These are phyloP conservation scores for Dendrolimus punctatus DNA, from an alignment of 1,140 invertebrate species.

Conservation along the genomic window DNA sequence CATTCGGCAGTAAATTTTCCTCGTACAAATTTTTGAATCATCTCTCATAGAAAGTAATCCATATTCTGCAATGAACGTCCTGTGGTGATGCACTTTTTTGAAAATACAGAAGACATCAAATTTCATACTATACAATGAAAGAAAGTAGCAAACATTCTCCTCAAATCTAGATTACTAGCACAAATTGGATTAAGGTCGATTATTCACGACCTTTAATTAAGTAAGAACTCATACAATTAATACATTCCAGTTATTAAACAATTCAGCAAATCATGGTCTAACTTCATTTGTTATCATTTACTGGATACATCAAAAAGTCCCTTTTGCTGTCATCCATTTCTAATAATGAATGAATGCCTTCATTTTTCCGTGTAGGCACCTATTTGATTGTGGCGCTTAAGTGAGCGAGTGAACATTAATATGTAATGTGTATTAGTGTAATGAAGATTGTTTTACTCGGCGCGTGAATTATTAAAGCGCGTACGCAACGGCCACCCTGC, in stretches of 20 bases:
- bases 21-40: no score
- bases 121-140: no score
- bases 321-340: constrained; percentile 7
- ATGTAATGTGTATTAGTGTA: constrained; percentile 60
- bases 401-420: constrained; percentile 34
- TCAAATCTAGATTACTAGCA: no score
- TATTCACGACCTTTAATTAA: no score
- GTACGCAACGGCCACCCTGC: constrained; percentile 50
- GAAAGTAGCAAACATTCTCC: no score
- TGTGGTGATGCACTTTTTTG: no score
- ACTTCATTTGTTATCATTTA: constrained; percentile 31
- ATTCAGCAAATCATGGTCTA: constrained; percentile 49
- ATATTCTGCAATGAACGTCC: no score
- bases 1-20: no score
- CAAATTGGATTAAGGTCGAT: no score
- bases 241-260: constrained; percentile 44
- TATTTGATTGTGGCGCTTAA: constrained; percentile 18
- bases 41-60: no score
- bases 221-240: not conserved
- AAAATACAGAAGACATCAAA: no score
- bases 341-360: constrained; percentile 20
- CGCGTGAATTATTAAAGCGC: constrained; percentile 68
- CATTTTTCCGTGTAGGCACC: constrained; percentile 14
- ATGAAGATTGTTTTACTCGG: constrained; percentile 67
- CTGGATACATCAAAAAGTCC: constrained; percentile 1